Evolutionary conservation across 2,113 vertebrate genomes (phyloP).

Genomic region (Tichodroma muraria): DNA sequence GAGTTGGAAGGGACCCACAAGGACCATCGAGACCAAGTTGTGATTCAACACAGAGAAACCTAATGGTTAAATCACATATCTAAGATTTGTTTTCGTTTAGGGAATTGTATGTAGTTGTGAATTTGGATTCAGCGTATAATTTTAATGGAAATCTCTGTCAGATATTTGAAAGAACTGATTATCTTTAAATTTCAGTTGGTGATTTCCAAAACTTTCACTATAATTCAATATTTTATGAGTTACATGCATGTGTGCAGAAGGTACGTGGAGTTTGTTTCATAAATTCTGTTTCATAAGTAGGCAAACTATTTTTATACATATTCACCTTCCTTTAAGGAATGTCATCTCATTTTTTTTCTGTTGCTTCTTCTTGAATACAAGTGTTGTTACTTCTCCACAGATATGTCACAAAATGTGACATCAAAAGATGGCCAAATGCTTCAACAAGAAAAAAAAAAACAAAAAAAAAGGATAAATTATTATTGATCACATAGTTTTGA

Average conservation of each 20-base stretch:
- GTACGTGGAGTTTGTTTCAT: not conserved
- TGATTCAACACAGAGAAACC: not conserved
- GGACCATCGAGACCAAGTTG: not conserved
- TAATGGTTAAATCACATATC: not conserved
- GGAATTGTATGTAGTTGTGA: not conserved
- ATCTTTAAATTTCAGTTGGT: not conserved
- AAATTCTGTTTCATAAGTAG: not conserved
- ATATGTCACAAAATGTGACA: not conserved
- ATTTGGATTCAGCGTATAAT: not conserved
- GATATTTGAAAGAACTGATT: not conserved
- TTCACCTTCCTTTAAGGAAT: not conserved
- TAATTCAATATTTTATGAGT: not conserved
- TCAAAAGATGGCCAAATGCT: not conserved
- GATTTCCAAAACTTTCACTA: not conserved
- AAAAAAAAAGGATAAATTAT: not conserved
- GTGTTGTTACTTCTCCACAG: not conserved
- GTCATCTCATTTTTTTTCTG: not conserved
- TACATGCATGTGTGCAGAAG: not conserved
- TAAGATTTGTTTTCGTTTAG: not conserved
- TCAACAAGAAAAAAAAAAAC: not conserved
- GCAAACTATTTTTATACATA: not conserved
- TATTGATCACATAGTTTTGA: not conserved
- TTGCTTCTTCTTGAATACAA: not conserved
- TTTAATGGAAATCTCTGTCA: not conserved
- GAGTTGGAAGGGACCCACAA: rapidly evolving